Evolutionary conservation across 2,113 vertebrate genomes (phyloP), one percentile per base, ranked within the genome.

Genomic region (Electrona antarctica): DNA sequence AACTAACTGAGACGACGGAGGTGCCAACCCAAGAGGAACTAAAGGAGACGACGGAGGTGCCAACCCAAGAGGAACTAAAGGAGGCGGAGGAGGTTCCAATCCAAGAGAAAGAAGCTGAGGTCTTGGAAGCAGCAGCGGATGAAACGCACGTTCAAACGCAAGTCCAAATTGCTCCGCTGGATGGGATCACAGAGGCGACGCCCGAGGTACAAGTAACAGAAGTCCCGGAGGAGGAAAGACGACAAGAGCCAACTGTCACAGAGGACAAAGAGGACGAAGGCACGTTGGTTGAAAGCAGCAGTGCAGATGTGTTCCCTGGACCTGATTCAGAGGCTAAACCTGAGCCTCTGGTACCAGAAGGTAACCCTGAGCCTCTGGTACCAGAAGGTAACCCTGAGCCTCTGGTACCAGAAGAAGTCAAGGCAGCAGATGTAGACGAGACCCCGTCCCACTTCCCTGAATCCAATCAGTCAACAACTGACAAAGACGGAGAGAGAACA

Each of bases 131-230:
- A 49, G 29, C 50, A 51, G 21, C 60, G 54, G 71, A 71, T 66
- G 71, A 89, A 73, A 67, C 58, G 57, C 69, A 84, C 66, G 79
- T 78, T 7, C 74, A 85, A 62, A 88, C 82, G 46, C 60, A 85
- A 55, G 65, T 87, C 61, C 73, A 73, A 45, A 81, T 85, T 33
- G 79, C 88, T 67, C 80, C 87, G 57, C 75, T 83, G 69, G 85
- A 89, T 8, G 72, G 59, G 14, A 54, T 15, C n/a, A 71, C 55
- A 46, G 15, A 3, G 8, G 60, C 71, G 12, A 55, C 9, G 10
- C 12, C 60, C 50, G 58, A 47, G 64, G 47, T 15, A 56, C 11
- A 64, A 61, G 21, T 21, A 21, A 13, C 56, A 28, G 50, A 51
- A 21, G 15, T 13, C 47, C 21, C 64, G 29, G 58, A 67, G 71